A percentile compares a stretch with the other conserved stretches of the same genome.
phyloP scores from a whole-genome alignment of 2,797 vertebrate species.

The Clarias platycephalus region DNA sequence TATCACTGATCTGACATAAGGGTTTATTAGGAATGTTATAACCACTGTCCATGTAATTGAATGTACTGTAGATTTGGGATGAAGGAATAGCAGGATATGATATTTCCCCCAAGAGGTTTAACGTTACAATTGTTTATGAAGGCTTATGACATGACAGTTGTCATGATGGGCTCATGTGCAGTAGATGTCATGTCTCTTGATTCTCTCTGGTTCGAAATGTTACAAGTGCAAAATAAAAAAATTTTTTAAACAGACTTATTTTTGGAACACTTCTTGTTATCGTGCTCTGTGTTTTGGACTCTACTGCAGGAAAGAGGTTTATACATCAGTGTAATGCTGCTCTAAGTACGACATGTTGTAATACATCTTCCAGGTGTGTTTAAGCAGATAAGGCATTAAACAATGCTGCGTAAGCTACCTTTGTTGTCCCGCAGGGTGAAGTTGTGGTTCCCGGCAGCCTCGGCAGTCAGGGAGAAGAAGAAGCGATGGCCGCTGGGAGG shows the following conservation, averaged over 20 bases:
- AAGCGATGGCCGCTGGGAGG: slow-evolving; percentile 86
- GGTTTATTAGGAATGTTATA: not conserved
- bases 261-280: not conserved
- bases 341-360: not conserved
- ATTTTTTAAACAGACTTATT: not conserved
- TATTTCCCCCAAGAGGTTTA: not conserved
- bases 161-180: not conserved
- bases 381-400: slow-evolving; percentile 6
- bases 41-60: not conserved
- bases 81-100: not conserved
- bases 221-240: not conserved
- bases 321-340: not conserved
- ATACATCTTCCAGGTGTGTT: slow-evolving; percentile 27
- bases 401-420: slow-evolving; percentile 67
- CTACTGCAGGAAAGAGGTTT: not conserved
- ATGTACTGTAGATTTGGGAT: not conserved
- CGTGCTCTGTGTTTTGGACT: not conserved
- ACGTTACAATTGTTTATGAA: not conserved
- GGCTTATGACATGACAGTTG: not conserved
- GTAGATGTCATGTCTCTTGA: not conserved
- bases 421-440: slow-evolving; percentile 86
- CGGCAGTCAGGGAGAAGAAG: slow-evolving; percentile 81
- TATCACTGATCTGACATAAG: not conserved
- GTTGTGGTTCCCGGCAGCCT: slow-evolving; percentile 81
- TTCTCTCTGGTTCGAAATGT: not conserved